Percentiles rank a stretch among this genome's conserved stretches.
These are phyloP conservation scores for Osmoderma eremita DNA, from an alignment of 2,888 invertebrate species.

Conservation along the genomic window DNA sequence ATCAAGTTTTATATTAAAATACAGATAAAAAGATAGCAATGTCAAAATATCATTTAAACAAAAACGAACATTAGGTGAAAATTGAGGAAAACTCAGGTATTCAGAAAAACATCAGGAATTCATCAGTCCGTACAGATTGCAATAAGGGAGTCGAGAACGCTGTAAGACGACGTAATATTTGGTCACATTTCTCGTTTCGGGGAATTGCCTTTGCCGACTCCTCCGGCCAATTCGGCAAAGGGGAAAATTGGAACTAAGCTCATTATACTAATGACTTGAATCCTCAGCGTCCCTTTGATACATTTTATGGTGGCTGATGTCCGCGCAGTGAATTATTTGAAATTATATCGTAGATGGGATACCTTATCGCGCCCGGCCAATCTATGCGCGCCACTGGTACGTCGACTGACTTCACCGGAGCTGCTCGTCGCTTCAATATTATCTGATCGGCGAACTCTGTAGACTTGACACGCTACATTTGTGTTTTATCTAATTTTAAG, in stretches of 20 bases:
- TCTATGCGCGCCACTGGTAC: conserved; percentile 50
- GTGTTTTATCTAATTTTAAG: conserved; percentile 58
- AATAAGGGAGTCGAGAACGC: conserved; percentile 49
- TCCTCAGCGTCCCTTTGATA: conserved; percentile 56
- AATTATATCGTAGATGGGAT: conserved; percentile 56
- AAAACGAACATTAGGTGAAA: conserved; percentile 45
- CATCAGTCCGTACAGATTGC: conserved; percentile 58
- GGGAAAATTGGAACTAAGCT: conserved; percentile 54
- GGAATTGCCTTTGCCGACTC: conserved; percentile 33
- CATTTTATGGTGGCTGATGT: conserved; percentile 58
- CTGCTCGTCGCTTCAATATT: conserved; percentile 56
- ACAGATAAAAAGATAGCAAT: background rate
- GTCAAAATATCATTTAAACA: background rate
- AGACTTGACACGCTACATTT: conserved; percentile 58
- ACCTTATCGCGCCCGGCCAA: conserved; percentile 58
- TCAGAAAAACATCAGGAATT: conserved; percentile 61
- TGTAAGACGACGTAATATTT: conserved; percentile 50
- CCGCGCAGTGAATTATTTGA: conserved; percentile 59
- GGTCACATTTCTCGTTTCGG: conserved; percentile 49
- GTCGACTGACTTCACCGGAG: conserved; percentile 50
- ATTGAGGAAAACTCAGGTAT: conserved; percentile 49
- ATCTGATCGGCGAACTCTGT: conserved; percentile 57
- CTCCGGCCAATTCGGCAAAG: conserved; percentile 28
- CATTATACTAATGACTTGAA: conserved; percentile 60
- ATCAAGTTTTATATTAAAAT: too few relatives aligned